These are phyloP conservation scores for Natator depressus DNA, from an alignment of 2,113 vertebrate genomes.

Conservation along the genomic window DNA sequence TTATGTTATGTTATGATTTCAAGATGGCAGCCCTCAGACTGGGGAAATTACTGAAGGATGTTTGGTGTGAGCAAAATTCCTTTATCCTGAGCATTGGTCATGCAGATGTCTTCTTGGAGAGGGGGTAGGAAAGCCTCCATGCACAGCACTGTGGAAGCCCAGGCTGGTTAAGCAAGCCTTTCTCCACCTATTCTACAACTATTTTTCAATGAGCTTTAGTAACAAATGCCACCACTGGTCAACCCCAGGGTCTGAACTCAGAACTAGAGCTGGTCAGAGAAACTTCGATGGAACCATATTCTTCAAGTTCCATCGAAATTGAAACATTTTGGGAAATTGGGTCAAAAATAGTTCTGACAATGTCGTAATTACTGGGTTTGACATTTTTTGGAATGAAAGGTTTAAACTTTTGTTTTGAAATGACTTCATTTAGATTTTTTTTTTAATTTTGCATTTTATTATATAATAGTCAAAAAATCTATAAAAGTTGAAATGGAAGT, in stretches of 20 bases:
- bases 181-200: neutral
- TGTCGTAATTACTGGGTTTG: neutral
- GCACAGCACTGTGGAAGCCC: neutral
- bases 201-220: fast-evolving
- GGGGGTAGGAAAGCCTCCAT: neutral
- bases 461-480: neutral
- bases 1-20: neutral
- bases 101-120: neutral
- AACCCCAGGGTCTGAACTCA: neutral
- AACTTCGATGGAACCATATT: neutral
- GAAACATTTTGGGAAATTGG: neutral
- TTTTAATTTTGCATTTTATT: neutral
- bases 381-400: neutral
- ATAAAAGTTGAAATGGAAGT: no score
- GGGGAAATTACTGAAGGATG: neutral
- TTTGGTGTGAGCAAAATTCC: neutral
- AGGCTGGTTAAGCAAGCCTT: neutral
- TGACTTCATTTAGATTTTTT: neutral
- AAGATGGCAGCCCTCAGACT: neutral
- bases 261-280: fast-evolving
- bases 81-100: neutral
- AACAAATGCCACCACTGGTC: fast-evolving
- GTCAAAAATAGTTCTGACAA: neutral
- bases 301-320: neutral
- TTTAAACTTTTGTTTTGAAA: neutral